Base-by-base conservation (phyloP, 1,140 invertebrate species). In the Drosophila simulans region DNA sequence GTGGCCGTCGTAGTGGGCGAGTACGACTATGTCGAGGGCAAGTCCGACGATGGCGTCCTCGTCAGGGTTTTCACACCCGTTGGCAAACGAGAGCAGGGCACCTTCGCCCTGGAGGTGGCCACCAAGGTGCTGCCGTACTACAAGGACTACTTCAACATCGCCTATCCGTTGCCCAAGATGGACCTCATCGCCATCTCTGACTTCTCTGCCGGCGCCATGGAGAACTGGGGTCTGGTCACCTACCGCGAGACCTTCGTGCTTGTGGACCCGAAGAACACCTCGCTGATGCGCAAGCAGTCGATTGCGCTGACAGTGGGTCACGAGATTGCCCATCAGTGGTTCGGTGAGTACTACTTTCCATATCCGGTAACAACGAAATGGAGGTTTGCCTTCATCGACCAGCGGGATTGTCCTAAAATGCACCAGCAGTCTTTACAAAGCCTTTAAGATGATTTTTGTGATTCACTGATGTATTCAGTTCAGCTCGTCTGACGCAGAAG, bases 161-260 rank as follows among this genome's bases (percentile, higher is more conserved):
- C 97, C 1, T 99, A 99, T 94, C 98, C 98, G 0, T 92, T 99
- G 42, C 98, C 98, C 10, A 99, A 99, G 93, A 96, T 98, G 89
- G 98, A 99, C 93, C 94, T 98, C 45, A 97, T 99, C 83, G 98
- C 98, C 27, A 97, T 99, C 89, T 95, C 98, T 15, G 98, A 99
- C 92, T 99, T 98, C 81, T 96, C 96, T 35, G 94, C 95, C 37
- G 97, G 97, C 69, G 98, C 98, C 42, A 99, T 99, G 98, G 98
- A 99, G 93, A 99, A 99, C 93, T 99, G 98, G 98, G 98, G 98
- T 17, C 68, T 94, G 27, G 94, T 94, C 11, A 94, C 94, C 59
- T 95, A 94, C 69, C 94, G 97, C 56, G 97, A 98, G 92, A 96
- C 96, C 3, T 97, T 96, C 84, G 93, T 98, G 0, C 92, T 98